Evolutionary conservation across 2,797 vertebrate species (phyloP), one percentile per base, ranked within the genome.

Genomic region (Sardinella longiceps): DNA sequence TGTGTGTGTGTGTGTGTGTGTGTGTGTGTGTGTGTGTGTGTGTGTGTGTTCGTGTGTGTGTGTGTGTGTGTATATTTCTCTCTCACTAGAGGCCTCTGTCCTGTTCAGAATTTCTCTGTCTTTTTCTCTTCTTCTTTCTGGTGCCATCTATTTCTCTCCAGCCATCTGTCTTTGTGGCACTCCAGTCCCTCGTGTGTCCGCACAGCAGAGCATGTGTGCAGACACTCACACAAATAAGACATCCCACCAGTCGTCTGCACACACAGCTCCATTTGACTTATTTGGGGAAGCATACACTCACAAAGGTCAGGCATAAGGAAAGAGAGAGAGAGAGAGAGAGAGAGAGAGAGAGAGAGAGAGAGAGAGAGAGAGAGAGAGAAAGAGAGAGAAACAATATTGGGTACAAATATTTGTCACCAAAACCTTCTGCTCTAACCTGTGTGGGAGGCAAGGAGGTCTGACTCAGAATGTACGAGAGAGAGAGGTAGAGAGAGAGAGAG

Each of bases 361-460:
- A n/a, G n/a, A n/a, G n/a, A n/a, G n/a, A n/a, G n/a, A n/a, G n/a
- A n/a, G n/a, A n/a, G n/a, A n/a, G n/a, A n/a, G n/a, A n/a, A n/a
- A 12, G 14, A 74, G 30, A 37, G 48, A 84, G n/a, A n/a, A n/a
- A n/a, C n/a, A n/a, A n/a, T n/a, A n/a, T 53, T n/a, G 81, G 87
- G n/a, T 58, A 83, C 84, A 33, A 37, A 74, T 14, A 74, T 33
- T 74, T 74, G 66, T 18, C 66, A 74, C 63, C 63, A 70, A 37
- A 70, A 10, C 28, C 30, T 5, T 39, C 5, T 74, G 66, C 30
- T 74, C 33, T 33, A 74, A 74, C 66, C 33, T 33, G 37, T 74
- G 30, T 37, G 37, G 33, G 33, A 37, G 14, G 28, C 33, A 14
- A 70, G 15, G 15, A 74, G 1, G 30, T 74, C 12, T 20, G 30